A percentile compares a stretch with the other conserved stretches of the same genome.
Conservation (phyloP, 2,797 vertebrate species). For the Takifugu rubripes region DNA sequence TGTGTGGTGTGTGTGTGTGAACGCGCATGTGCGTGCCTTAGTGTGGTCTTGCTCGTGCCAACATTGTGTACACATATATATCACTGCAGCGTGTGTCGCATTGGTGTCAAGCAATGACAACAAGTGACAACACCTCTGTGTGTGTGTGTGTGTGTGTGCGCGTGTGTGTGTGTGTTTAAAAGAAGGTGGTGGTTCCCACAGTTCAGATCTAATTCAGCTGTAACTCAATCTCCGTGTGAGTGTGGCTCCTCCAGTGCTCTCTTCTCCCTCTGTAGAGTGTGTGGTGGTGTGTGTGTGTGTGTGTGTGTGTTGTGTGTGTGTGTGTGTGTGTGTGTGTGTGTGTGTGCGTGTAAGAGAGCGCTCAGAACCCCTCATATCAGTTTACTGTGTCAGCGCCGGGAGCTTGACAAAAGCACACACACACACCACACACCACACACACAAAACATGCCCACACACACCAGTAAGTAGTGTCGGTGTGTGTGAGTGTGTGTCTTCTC, state of each 20-base stretch:
- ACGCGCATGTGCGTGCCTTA: constrained; percentile 38
- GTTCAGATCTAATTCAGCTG: constrained; percentile 97
- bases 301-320: constrained; percentile 78
- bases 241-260: constrained; percentile 83
- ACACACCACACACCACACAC: constrained; percentile 45
- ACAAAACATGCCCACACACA: constrained; percentile 8
- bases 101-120: constrained; percentile 51
- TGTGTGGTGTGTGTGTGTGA: constrained; percentile 13
- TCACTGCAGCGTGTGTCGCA: constrained; percentile 67
- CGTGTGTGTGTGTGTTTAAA: constrained; percentile 78
- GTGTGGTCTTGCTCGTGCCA: background rate
- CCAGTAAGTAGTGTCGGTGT: background rate
- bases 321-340: constrained; percentile 68
- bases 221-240: constrained; percentile 99
- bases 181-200: constrained; percentile 98
- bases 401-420: constrained; percentile 72
- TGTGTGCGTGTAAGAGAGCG: constrained; percentile 55
- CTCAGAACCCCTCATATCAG: constrained; percentile 75
- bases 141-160: constrained; percentile 24
- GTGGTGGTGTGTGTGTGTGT: constrained; percentile 76
- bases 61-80: constrained; percentile 58
- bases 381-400: constrained; percentile 85
- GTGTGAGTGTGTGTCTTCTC: background rate
- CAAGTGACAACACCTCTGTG: constrained; percentile 45
- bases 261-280: constrained; percentile 86